Percentiles rank a stretch among this genome's conserved stretches.
phyloP scores from a whole-genome alignment of 2,113 vertebrate species.

The Procavia capensis region DNA sequence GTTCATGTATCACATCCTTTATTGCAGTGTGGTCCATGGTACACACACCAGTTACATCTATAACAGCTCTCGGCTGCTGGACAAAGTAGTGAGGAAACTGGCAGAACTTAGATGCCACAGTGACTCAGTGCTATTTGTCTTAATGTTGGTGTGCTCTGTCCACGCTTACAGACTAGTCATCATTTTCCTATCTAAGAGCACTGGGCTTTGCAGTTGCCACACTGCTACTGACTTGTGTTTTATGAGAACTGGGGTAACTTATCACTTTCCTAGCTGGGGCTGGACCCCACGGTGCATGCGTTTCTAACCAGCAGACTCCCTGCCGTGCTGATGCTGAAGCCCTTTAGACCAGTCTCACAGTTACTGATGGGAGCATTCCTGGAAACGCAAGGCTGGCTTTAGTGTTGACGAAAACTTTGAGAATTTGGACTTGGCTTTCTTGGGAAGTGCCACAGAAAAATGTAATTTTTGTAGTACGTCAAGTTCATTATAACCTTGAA shows the following conservation, averaged over 20 bases:
- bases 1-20: background rate
- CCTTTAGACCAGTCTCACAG: background rate
- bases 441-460: background rate
- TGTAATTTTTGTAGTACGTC: background rate
- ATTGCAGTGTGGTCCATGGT: background rate
- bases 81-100: background rate
- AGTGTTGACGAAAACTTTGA: background rate
- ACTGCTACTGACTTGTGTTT: rapidly evolving
- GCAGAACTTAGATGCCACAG: background rate
- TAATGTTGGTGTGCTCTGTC: background rate
- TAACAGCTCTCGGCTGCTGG: background rate
- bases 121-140: background rate
- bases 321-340: background rate
- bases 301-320: background rate
- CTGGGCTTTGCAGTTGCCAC: background rate
- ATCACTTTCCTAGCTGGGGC: rapidly evolving
- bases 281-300: background rate
- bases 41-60: background rate
- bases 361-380: background rate
- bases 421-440: background rate
- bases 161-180: background rate
- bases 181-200: background rate
- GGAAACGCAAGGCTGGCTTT: background rate
- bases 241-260: background rate
- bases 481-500: background rate